Evolutionary conservation across 2,797 vertebrate species (phyloP).

Genomic region (Thripadectes ignobilis): DNA sequence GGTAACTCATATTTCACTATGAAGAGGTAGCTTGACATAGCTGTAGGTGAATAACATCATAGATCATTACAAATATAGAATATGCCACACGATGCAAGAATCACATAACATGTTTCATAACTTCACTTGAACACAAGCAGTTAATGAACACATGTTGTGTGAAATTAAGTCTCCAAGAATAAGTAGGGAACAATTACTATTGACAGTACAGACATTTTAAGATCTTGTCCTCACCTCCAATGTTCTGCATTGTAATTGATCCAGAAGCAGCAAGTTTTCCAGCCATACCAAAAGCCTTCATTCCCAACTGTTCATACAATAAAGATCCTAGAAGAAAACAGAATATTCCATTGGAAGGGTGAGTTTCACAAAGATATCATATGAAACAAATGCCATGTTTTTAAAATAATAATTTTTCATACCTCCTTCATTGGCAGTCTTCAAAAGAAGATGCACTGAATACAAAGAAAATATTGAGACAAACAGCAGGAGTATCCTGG

Average conservation of each 20-base stretch:
- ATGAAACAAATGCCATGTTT: background rate
- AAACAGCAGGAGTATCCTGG: conserved; percentile 88
- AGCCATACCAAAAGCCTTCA: conserved; percentile 92
- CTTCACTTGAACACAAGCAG: conserved; percentile 61
- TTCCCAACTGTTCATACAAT: conserved; percentile 92
- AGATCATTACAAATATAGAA: conserved; percentile 76
- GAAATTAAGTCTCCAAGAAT: conserved; percentile 28
- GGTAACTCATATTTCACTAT: conserved; percentile 99
- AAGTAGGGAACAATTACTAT: conserved; percentile 41
- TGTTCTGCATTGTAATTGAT: conserved; percentile 97
- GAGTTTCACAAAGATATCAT: background rate
- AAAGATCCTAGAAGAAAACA: conserved; percentile 81
- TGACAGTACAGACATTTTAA: background rate
- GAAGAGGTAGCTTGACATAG: conserved; percentile 99
- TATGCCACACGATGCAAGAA: conserved; percentile 60
- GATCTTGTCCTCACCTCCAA: conserved; percentile 85
- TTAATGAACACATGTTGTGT: conserved; percentile 67
- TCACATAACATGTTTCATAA: conserved; percentile 69
- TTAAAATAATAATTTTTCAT: background rate
- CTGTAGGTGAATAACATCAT: conserved; percentile 81
- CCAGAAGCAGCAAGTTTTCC: conserved; percentile 94
- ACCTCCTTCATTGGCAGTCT: conserved; percentile 99
- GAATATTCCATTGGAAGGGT: background rate
- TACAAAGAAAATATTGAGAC: conserved; percentile 95
- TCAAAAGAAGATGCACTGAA: conserved; percentile 96